Evolutionary conservation across 2,888 invertebrate genomes (phyloP).

Genomic region (Pherbina coryleti): DNA sequence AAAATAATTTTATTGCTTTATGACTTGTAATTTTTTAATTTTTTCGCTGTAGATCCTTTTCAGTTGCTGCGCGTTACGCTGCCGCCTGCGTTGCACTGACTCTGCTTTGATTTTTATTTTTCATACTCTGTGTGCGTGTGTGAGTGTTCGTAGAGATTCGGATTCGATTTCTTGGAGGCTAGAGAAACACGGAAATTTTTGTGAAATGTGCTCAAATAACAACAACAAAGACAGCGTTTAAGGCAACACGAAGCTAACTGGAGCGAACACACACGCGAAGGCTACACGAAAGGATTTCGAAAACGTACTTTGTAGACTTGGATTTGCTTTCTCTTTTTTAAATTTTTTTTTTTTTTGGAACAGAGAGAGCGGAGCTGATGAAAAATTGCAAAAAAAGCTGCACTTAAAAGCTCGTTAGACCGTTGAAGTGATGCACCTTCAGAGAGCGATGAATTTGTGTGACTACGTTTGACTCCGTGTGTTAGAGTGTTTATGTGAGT

Average conservation of each 20-base stretch:
- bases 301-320: too few relatives aligned
- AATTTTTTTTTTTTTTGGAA: neutral
- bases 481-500: neutral
- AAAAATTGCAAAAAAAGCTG: neutral
- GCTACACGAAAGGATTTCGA: too few relatives aligned
- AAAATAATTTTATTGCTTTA: neutral
- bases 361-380: neutral
- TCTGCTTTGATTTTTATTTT: constrained; percentile 10
- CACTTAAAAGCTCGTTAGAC: neutral
- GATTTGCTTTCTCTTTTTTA: too few relatives aligned
- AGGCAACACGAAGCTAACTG: neutral
- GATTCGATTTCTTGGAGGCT: neutral
- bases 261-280: too few relatives aligned
- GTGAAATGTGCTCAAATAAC: neutral
- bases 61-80: constrained; percentile 23
- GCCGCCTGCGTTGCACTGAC: constrained; percentile 32
- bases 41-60: neutral
- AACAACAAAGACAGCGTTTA: neutral
- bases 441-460: too few relatives aligned
- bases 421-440: too few relatives aligned
- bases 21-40: neutral
- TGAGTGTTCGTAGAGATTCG: neutral
- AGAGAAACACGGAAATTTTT: neutral
- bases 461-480: neutral
- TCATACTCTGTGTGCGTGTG: neutral